These are phyloP conservation scores for Rosalia funebris DNA, from an alignment of 2,888 invertebrate genomes.

Conservation along the genomic window DNA sequence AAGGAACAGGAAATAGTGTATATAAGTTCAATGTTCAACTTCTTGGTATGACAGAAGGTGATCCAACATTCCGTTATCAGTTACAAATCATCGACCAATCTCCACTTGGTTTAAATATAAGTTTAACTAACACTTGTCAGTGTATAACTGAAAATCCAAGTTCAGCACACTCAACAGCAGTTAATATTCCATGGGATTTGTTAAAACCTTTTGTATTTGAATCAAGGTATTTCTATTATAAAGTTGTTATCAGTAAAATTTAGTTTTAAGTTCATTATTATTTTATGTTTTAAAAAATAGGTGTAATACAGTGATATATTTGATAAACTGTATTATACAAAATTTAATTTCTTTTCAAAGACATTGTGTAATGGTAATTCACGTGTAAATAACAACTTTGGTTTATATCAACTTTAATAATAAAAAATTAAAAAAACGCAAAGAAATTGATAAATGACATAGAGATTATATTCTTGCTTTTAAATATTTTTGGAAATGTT, in stretches of 20 bases:
- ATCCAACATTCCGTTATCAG: constrained; percentile 35
- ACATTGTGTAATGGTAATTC: too few relatives aligned
- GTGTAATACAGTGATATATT: too few relatives aligned
- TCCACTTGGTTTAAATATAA: constrained; percentile 20
- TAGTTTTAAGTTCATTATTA: too few relatives aligned
- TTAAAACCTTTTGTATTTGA: constrained; percentile 36
- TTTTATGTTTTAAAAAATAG: too few relatives aligned
- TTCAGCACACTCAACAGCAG: constrained; percentile 10
- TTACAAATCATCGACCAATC: constrained; percentile 35
- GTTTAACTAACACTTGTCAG: constrained; percentile 34
- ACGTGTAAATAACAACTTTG: too few relatives aligned
- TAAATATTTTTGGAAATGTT: too few relatives aligned
- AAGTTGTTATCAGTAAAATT: constrained; percentile 69
- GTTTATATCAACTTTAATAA: too few relatives aligned
- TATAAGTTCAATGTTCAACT: constrained; percentile 40
- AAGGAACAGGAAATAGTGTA: constrained; percentile 13
- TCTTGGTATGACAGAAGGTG: constrained; percentile 25
- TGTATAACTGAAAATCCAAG: constrained; percentile 26
- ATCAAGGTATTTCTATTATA: constrained; percentile 33
- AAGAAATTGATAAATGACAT: too few relatives aligned
- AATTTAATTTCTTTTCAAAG: too few relatives aligned
- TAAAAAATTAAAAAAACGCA: too few relatives aligned
- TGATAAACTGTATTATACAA: too few relatives aligned
- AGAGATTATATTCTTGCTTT: too few relatives aligned
- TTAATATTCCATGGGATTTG: constrained; percentile 38